A percentile compares a stretch with the other conserved stretches of the same genome.
Conservation (phyloP, 2,888 invertebrate genomes). For the Phasia obesa region DNA sequence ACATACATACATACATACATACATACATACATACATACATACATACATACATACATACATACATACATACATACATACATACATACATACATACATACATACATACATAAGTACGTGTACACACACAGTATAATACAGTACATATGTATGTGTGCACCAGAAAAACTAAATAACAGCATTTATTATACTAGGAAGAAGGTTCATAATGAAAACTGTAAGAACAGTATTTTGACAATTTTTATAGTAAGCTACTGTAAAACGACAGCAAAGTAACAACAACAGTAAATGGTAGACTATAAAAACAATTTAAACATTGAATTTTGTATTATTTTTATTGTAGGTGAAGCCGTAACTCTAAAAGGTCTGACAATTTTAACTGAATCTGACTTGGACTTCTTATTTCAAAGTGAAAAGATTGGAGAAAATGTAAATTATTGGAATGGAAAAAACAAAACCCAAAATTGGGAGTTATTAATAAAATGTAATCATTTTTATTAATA, state of each 20-base stretch:
- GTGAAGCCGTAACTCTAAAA: slow-evolving; percentile 2
- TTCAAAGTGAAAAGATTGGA: slow-evolving; percentile 4
- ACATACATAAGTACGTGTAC: neutral
- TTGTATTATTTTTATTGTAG: neutral
- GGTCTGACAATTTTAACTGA: slow-evolving; percentile 4
- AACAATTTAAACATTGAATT: neutral
- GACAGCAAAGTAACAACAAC: neutral
- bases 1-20: too few species aligned
- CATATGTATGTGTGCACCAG: neutral
- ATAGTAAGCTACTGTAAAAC: neutral
- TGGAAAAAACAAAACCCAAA: slow-evolving; percentile 2
- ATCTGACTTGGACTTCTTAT: slow-evolving; percentile 1
- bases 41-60: too few species aligned
- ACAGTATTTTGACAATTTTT: neutral
- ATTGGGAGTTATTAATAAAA: too few species aligned
- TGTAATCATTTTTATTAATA: too few species aligned
- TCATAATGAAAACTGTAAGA: neutral
- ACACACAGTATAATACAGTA: too few species aligned
- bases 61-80: neutral
- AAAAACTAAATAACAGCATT: too few species aligned
- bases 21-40: too few species aligned
- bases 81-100: too few species aligned
- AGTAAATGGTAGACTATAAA: neutral
- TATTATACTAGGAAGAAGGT: too few species aligned
- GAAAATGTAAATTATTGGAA: slow-evolving; percentile 11